Evolutionary conservation across 2,888 invertebrate species (phyloP), one percentile per base, ranked within the genome.

Genomic region (Deilephila elpenor): DNA sequence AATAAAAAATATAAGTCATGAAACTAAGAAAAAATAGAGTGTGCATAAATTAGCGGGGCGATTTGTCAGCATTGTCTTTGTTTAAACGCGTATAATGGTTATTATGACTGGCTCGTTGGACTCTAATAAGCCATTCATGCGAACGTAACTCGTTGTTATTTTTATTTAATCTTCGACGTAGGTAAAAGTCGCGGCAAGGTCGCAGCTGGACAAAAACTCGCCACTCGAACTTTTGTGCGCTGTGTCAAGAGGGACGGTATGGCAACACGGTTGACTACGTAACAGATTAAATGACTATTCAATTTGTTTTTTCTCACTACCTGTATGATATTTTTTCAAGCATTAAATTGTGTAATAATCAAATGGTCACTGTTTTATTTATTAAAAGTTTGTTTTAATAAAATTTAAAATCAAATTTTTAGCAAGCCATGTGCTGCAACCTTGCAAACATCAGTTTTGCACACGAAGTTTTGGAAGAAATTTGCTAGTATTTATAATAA

Each of bases 171-270:
- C 87, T 78, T 80, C 85, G 67, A 67, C 83, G 84, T 84, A 85
- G 83, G 86, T 86, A 86, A 86, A 86, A 87, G 86, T 87, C 86
- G 79, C 64, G 17, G 73, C 85, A 88, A 88, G 88, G 88, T 87
- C 83, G 79, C 44, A 44, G 14, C 29, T 17, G 37, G 73, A 76
- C 84, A 86, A 88, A 87, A 88, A 85, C 79, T 80, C 73, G 83
- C 79, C 81, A 79, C 78, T 80, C 81, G 51, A 51, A 80, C 78
- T 81, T 76, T 78, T 74, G 64, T 71, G 74, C 82, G 79, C 75
- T 80, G 81, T 78, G 20, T 56, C 70, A 20, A 70, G 14, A 17
- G 6, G 32, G 71, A 20, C 82, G 83, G 86, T 80, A 83, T 71
- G 73, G 67, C 72, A 76, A 78, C 71, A 75, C 25, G 11, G 34